Evolutionary conservation across 2,888 invertebrate species (phyloP), one percentile per base, ranked within the genome.

Genomic region (Metopia argyrocephala): DNA sequence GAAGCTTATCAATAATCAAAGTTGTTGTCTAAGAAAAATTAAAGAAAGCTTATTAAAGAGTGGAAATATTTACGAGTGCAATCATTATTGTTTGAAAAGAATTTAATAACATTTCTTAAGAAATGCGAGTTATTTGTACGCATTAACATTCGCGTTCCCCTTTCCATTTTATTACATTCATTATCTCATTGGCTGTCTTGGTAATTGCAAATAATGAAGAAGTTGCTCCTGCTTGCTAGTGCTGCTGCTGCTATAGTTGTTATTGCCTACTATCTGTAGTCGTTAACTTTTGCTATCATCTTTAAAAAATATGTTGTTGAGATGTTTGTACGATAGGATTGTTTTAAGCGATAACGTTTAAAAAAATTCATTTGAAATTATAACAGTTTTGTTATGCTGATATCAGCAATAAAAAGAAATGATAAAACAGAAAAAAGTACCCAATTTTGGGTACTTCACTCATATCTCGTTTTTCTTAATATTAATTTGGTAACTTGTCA

Each of bases 261-360:
- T 38, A 15, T 12, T 31, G 31, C 31, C 31, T 31, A 3, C 12
- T 12, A 12, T 31, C 12, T 31, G 3, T 38, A 12, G 38, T 38
- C 38, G 38, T 38, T 38, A 38, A 38, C 38, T 38, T 38, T 38
- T 1, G 38, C 38, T 38, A 15, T 38, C 38, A 38, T 38, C 38
- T 38, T n/a, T n/a, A 27, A 56, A 54, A 75, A 70, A 75, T 76
- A 71, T 79, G 66, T 52, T 79, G 71, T 73, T 65, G 59, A 79
- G 76, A 79, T 82, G 82, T 79, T 59, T 48, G 79, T 79, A 56
- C 52, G 82, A 79, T 82, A 76, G 76, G 61, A 73, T 82, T 59
- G 56, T 59, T 48, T 9, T 38, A 38, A 12, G 15, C 20, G 82
- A 79, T 82, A 79, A 65, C 59, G 76, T 73, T 38, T 9, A 38